Evolutionary conservation across 2,113 vertebrate species (phyloP).

Genomic region (Okapia johnstoni): DNA sequence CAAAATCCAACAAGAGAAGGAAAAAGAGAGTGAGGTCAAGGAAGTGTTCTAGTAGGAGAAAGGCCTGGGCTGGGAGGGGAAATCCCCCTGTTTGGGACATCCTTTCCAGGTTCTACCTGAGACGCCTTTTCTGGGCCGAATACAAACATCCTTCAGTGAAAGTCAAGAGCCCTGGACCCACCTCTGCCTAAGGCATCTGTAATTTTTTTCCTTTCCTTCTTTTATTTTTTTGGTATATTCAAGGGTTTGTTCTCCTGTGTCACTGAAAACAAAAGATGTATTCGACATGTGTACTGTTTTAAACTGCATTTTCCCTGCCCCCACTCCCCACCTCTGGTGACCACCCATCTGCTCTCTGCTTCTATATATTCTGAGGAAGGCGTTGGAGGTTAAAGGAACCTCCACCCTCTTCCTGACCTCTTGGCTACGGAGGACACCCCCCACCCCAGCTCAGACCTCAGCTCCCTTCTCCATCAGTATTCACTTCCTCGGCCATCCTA

Average conservation of each 20-base stretch:
- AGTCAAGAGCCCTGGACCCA: not conserved
- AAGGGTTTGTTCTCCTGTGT: not conserved
- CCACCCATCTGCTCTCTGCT: not conserved
- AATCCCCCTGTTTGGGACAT: not conserved
- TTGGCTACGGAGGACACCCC: not conserved
- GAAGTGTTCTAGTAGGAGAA: not conserved
- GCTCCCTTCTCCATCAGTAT: not conserved
- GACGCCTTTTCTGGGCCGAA: not conserved
- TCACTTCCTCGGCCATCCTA: not conserved
- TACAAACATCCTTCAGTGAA: not conserved
- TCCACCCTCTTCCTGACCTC: not conserved
- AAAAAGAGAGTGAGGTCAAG: not conserved
- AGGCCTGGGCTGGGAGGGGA: not conserved
- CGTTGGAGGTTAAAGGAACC: not conserved
- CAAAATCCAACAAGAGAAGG: not conserved
- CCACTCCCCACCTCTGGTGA: not conserved
- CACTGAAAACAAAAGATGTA: not conserved
- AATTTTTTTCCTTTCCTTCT: not conserved
- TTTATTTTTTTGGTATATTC: not conserved
- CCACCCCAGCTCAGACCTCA: not conserved
- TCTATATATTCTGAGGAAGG: not conserved
- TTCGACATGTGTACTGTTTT: not conserved
- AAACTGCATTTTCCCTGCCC: not conserved
- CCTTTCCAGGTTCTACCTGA: not conserved
- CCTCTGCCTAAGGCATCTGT: not conserved